phyloP scores from a whole-genome alignment of 35 echinoderm and acorn worm species.

The Eucidaris tribuloides region DNA sequence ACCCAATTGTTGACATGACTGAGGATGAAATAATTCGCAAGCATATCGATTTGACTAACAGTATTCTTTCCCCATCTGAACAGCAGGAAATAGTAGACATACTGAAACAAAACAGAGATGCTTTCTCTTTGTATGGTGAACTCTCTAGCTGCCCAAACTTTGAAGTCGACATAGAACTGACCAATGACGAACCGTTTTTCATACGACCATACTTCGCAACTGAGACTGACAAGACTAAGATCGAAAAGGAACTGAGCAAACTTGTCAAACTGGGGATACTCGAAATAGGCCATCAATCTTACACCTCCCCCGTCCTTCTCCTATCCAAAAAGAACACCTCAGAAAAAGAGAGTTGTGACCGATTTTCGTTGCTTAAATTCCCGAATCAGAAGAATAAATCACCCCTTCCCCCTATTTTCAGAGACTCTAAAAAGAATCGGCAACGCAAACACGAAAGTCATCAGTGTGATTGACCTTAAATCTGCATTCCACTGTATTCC shows the following conservation, averaged over 20 bases:
- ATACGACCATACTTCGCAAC: slow-evolving; percentile 43
- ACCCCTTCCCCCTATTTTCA: slow-evolving; percentile 45
- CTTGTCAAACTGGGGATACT: slow-evolving; percentile 51
- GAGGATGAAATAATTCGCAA: slow-evolving; percentile 1
- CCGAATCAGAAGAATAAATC: slow-evolving; percentile 42
- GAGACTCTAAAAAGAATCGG: slow-evolving; percentile 40
- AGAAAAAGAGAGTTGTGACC: slow-evolving; percentile 46
- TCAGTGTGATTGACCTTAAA: slow-evolving; percentile 53
- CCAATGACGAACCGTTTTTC: slow-evolving; percentile 33
- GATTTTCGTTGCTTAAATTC: slow-evolving; percentile 42
- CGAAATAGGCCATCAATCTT: slow-evolving; percentile 40
- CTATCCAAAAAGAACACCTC: slow-evolving; percentile 37
- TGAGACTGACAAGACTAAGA: slow-evolving; percentile 22
- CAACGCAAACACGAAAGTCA: slow-evolving; percentile 23
- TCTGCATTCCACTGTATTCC: slow-evolving; percentile 48
- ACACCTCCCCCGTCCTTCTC: slow-evolving; percentile 52
- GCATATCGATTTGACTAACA: not conserved
- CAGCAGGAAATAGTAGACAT: not conserved
- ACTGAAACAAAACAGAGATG: slow-evolving; percentile 4
- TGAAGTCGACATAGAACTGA: too few relatives aligned
- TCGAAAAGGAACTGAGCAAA: slow-evolving; percentile 39
- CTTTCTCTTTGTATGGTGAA: slow-evolving; percentile 51
- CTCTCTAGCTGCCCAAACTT: too few relatives aligned
- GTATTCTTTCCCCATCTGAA: not conserved
- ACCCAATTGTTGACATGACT: slow-evolving; percentile 20